A percentile compares a stretch with the other conserved stretches of the same genome.
Conservation (phyloP, 2,888 invertebrate species). For the Oscheius myriophilus region DNA sequence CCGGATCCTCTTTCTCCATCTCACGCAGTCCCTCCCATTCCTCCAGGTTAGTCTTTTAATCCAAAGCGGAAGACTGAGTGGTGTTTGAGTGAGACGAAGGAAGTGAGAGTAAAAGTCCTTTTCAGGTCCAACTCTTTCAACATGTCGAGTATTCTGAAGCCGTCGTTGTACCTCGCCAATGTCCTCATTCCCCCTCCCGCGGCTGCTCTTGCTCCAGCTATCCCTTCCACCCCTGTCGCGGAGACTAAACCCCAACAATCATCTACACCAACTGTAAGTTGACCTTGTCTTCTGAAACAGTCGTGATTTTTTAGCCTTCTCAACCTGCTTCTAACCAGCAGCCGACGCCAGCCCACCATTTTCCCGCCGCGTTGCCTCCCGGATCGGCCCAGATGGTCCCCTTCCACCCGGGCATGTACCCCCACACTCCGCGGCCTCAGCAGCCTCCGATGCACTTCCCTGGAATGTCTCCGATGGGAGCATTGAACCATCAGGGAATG, state of each 20-base stretch:
- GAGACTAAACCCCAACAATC: not conserved
- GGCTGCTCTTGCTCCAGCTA: constrained; percentile 1
- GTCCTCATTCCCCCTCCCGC: not conserved
- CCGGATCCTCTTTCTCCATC: constrained; percentile 10
- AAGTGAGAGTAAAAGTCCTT: too few relatives aligned
- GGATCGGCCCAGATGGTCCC: not conserved
- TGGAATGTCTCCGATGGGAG: not conserved
- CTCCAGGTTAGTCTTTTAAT: constrained; percentile 7
- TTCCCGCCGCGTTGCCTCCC: not conserved
- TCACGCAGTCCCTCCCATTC: constrained; percentile 31
- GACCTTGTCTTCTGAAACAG: too few relatives aligned
- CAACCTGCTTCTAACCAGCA: not conserved
- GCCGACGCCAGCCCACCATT: not conserved
- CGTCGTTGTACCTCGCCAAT: not conserved
- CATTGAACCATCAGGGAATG: not conserved
- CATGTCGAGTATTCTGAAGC: constrained; percentile 28
- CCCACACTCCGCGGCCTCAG: too few relatives aligned
- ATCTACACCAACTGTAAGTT: not conserved
- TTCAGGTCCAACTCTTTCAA: constrained; percentile 31
- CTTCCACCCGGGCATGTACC: too few relatives aligned
- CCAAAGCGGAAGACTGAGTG: too few relatives aligned
- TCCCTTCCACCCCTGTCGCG: not conserved
- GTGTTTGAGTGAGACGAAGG: too few relatives aligned
- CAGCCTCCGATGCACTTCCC: not conserved
- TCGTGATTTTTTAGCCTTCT: too few relatives aligned